Base-by-base conservation (phyloP, 1,140 invertebrate species). In the Chrysopa pallens region DNA sequence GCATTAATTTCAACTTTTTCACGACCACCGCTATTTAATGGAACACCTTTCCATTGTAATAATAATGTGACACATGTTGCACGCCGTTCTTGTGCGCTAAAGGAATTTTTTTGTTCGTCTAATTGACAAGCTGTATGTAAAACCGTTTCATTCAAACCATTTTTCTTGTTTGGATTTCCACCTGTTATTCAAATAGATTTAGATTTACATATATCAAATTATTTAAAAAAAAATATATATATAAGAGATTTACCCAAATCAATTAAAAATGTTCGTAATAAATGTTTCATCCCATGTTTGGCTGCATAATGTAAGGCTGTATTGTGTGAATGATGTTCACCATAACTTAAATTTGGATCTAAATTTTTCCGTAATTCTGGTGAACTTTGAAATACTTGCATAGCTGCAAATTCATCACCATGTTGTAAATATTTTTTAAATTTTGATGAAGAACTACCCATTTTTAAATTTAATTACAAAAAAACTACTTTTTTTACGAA, bases 351-450 rank as follows among this genome's bases (percentile, higher is more conserved):
- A 58, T 78, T 80, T 2, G 78, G 78, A 54, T 80, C 74, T n/a
- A 80, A 61, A 43, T 64, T 73, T 50, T 74, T 76, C 39, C 70
- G 60, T 12, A 80, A 55, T 48, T 79, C 76, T 33, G 68, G 67
- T 47, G 69, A 74, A 54, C 66, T 74, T 52, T 75, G 70, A 52
- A 59, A 61, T 39, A 66, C 59, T 55, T 76, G 72, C 63, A 80
- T 70, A 13, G 76, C 77, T 42, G 76, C 75, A 56, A 73, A 76
- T 56, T 80, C 77, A 57, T 80, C 76, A 17, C 76, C 76, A 66
- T 76, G 72, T 55, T 75, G 73, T n/a, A 80, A 62, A 56, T 78
- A 74, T 52, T 78, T 78, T 48, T 76, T 72, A 52, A 80, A 79
- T 56, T 80, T 80, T 27, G 75, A 77, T 11, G 75, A 76, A 14